phyloP scores from a whole-genome alignment of 2,888 invertebrate genomes.

The Ceriagrion tenellum region DNA sequence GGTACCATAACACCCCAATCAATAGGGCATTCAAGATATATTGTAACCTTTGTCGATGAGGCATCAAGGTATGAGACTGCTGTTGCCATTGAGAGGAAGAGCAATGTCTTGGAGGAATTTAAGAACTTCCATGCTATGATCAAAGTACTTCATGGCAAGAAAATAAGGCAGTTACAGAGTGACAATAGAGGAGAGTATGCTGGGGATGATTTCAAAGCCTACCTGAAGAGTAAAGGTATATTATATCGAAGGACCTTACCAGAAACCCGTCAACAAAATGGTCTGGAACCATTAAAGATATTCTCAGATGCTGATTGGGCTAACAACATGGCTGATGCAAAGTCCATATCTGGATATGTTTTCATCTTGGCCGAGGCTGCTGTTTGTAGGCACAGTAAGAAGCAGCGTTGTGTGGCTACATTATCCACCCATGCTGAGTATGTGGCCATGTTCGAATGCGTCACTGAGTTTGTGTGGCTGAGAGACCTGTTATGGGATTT shows the following conservation, averaged over 20 bases:
- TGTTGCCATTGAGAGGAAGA: constrained; percentile 63
- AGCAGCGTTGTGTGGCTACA: not conserved
- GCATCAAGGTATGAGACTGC: constrained; percentile 58
- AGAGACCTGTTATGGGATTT: not conserved
- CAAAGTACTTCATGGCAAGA: constrained; percentile 60
- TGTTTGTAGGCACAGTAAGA: not conserved
- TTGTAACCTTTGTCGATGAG: constrained; percentile 60
- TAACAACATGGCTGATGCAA: not conserved
- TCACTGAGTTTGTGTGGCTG: not conserved
- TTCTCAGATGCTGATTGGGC: constrained; percentile 18
- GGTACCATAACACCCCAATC: too few relatives aligned
- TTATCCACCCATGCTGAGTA: not conserved
- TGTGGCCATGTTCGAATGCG: too few relatives aligned
- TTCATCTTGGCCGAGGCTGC: too few relatives aligned
- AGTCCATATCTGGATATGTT: not conserved
- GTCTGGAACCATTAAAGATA: too few relatives aligned
- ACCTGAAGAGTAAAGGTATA: not conserved
- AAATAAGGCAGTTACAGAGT: constrained; percentile 13
- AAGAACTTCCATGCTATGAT: constrained; percentile 61
- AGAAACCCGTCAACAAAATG: not conserved
- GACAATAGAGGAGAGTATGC: not conserved
- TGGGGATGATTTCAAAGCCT: not conserved
- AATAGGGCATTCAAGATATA: constrained; percentile 7
- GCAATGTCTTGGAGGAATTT: constrained; percentile 47
- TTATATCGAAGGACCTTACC: not conserved